These are phyloP conservation scores for Sinotaia quadrata DNA, from an alignment of 2,888 invertebrate genomes.

Conservation along the genomic window DNA sequence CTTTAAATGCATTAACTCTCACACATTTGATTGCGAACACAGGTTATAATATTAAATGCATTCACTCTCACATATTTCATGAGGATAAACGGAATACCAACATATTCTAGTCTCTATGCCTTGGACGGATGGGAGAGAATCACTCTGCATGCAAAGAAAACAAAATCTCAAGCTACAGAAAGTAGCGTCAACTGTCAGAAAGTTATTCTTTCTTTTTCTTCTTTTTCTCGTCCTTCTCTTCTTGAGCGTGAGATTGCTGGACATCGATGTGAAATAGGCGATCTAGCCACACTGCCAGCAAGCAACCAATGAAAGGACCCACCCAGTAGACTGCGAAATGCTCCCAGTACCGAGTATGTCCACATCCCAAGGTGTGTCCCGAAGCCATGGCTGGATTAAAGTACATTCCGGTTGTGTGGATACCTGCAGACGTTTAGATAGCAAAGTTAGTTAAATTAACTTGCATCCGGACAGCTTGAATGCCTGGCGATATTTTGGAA, in stretches of 20 bases:
- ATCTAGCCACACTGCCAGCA: constrained; percentile 49
- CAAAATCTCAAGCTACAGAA: too few species aligned
- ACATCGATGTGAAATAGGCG: constrained; percentile 52
- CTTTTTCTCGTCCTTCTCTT: constrained; percentile 31
- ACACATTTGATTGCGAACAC: too few species aligned
- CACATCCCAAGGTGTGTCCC: constrained; percentile 89
- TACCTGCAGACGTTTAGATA: constrained; percentile 83
- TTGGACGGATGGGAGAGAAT: too few species aligned
- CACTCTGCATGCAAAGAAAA: too few species aligned
- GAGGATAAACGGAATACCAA: too few species aligned
- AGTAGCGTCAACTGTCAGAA: too few species aligned
- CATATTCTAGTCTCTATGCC: too few species aligned
- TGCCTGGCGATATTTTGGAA: background rate
- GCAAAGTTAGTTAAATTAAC: background rate
- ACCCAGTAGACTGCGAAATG: constrained; percentile 94
- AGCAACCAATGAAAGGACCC: constrained; percentile 81
- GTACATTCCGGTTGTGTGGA: constrained; percentile 93
- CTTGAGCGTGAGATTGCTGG: constrained; percentile 28
- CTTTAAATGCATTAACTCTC: too few species aligned
- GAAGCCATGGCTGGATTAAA: constrained; percentile 95
- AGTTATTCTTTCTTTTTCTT: too few species aligned
- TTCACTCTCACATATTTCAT: too few species aligned
- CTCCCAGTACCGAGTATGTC: constrained; percentile 85
- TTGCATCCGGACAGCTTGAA: background rate
- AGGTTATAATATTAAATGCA: too few species aligned